A percentile compares a stretch with the other conserved stretches of the same genome.
Evolutionary conservation across 2,113 vertebrate species (phyloP).

Genomic region (Phalacrocorax brasilianus): DNA sequence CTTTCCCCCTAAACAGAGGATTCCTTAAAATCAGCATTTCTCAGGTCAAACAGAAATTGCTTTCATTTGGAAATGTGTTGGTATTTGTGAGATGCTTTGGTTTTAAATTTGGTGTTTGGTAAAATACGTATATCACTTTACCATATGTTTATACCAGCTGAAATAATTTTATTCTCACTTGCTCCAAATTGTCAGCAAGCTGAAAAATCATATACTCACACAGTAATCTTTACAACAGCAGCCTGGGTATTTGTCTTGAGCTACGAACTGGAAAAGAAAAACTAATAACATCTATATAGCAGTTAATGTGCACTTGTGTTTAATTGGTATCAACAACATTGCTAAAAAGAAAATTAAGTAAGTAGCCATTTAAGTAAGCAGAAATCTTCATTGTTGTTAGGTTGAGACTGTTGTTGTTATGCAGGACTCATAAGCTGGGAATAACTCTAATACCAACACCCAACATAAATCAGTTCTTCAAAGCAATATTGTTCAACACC

Average conservation of each 20-base stretch:
- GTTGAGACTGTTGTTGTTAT: slow-evolving; percentile 15
- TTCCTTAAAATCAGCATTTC: not conserved
- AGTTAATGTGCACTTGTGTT: slow-evolving; percentile 45
- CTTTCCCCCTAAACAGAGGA: not conserved
- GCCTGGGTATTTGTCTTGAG: slow-evolving; percentile 30
- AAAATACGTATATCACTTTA: not conserved
- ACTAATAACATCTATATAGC: slow-evolving; percentile 23
- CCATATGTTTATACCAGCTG: not conserved
- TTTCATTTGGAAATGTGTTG: not conserved
- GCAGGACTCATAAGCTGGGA: not conserved
- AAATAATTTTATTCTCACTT: slow-evolving; percentile 35
- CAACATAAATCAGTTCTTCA: slow-evolving; percentile 52
- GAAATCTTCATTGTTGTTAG: slow-evolving; percentile 17
- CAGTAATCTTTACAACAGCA: not conserved
- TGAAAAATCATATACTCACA: not conserved
- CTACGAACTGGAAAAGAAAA: slow-evolving; percentile 43
- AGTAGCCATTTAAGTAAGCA: slow-evolving; percentile 55
- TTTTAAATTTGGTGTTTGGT: not conserved
- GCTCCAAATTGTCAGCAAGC: not conserved
- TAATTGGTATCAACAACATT: slow-evolving; percentile 44
- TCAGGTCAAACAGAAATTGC: not conserved
- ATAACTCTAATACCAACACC: not conserved
- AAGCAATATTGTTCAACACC: slow-evolving; percentile 39
- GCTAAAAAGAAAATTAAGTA: slow-evolving; percentile 58
- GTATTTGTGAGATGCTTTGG: not conserved